Conservation (phyloP, 2,113 vertebrate species). For the Tragelaphus buxtoni region DNA sequence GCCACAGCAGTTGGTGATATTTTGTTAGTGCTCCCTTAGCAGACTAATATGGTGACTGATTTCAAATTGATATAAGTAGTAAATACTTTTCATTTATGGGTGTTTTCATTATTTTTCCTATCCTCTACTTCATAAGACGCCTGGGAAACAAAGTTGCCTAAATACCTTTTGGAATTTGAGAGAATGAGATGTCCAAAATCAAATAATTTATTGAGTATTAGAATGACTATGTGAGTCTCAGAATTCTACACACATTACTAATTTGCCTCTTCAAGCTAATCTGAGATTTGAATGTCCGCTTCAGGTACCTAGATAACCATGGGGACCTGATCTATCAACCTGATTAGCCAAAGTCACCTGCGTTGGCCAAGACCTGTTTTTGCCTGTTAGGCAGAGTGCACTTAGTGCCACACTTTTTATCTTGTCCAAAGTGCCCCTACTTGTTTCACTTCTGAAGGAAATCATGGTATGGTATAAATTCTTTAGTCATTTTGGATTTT, state of each 20-base stretch:
- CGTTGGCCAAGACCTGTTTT: not conserved
- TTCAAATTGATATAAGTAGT: not conserved
- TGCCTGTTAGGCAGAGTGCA: fast-evolving
- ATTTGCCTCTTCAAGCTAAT: not conserved
- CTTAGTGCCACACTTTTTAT: not conserved
- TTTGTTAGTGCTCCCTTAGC: not conserved
- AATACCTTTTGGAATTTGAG: not conserved
- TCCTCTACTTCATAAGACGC: not conserved
- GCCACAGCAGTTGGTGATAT: not conserved
- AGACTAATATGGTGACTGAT: not conserved
- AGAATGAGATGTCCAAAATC: not conserved
- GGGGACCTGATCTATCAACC: not conserved
- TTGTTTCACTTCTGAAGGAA: not conserved
- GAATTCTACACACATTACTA: not conserved
- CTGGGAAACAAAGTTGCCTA: not conserved
- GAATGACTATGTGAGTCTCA: not conserved
- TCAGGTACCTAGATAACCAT: not conserved
- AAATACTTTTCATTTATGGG: not conserved
- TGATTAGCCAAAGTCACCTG: not conserved
- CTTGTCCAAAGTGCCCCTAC: not conserved
- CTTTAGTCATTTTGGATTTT: constrained; percentile 11
- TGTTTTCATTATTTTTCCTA: not conserved
- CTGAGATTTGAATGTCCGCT: not conserved
- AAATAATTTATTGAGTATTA: not conserved
- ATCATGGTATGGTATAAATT: not conserved